phyloP scores from a whole-genome alignment of 2,113 vertebrate genomes.

The Peromyscus polionotus region DNA sequence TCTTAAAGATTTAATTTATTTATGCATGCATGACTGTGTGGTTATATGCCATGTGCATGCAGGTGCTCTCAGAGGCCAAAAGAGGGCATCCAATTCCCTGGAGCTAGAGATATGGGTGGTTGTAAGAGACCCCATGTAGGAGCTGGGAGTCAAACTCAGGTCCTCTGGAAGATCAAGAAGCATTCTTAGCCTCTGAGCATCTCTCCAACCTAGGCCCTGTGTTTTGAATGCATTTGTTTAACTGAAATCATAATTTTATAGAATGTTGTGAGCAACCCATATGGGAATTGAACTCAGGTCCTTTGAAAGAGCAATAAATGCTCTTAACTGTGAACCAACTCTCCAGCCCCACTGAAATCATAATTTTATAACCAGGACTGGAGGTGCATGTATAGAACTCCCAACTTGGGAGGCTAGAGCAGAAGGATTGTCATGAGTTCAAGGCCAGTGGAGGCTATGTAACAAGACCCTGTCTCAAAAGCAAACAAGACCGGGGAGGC shows the following conservation, averaged over 20 bases:
- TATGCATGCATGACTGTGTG: not conserved
- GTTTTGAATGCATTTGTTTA: constrained; percentile 42
- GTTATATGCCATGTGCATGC: not conserved
- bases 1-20: not conserved
- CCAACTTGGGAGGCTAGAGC: not conserved
- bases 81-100: not conserved
- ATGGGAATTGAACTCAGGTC: not conserved
- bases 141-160: not conserved
- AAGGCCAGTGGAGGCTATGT: not conserved
- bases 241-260: constrained; percentile 32
- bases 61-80: not conserved
- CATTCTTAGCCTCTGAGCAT: not conserved
- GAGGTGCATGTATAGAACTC: too few relatives aligned
- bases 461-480: not conserved
- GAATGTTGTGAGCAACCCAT: not conserved
- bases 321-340: not conserved
- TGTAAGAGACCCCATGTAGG: not conserved
- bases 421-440: not conserved
- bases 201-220: not conserved
- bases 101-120: not conserved
- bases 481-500: not conserved
- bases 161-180: not conserved
- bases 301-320: not conserved
- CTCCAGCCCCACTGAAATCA: not conserved
- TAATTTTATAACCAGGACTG: not conserved